Percentiles rank a stretch among this genome's conserved stretches.
Evolutionary conservation across 2,888 invertebrate species (phyloP).

Genomic region (Eupithecia pulchellata): DNA sequence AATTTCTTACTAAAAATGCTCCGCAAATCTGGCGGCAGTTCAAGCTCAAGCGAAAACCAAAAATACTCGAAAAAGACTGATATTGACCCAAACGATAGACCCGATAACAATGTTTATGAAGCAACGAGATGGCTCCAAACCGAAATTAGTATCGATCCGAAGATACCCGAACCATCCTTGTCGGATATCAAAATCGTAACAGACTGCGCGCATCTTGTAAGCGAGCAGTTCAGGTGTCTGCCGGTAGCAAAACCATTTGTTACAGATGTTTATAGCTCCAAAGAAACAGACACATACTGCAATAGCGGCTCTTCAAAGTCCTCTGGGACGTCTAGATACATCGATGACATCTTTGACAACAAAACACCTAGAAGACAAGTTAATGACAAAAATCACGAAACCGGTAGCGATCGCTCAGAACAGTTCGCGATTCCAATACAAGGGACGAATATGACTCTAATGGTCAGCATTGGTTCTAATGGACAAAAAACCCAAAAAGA

Average conservation of each 20-base stretch:
- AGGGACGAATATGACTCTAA: slow-evolving; percentile 78
- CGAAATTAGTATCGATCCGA: slow-evolving; percentile 77
- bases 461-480: slow-evolving; percentile 58
- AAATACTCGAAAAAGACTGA: slow-evolving; percentile 20
- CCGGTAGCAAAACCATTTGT: slow-evolving; percentile 40
- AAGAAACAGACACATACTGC: slow-evolving; percentile 5
- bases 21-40: slow-evolving; percentile 47
- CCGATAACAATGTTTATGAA: slow-evolving; percentile 52
- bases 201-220: slow-evolving; percentile 61
- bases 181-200: slow-evolving; percentile 69
- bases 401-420: slow-evolving; percentile 46
- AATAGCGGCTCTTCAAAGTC: slow-evolving; percentile 35
- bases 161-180: slow-evolving; percentile 70
- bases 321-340: slow-evolving; percentile 38
- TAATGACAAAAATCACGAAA: slow-evolving; percentile 11
- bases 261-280: slow-evolving; percentile 35
- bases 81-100: neutral
- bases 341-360: slow-evolving; percentile 25
- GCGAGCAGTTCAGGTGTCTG: slow-evolving; percentile 57
- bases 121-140: slow-evolving; percentile 74
- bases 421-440: slow-evolving; percentile 72
- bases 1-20: slow-evolving; percentile 59
- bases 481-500: slow-evolving; percentile 36
- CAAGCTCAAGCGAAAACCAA: slow-evolving; percentile 39
- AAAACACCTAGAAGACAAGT: slow-evolving; percentile 22